A percentile compares a stretch with the other conserved stretches of the same genome.
Evolutionary conservation across 2,888 invertebrate genomes (phyloP).

Genomic region (Anarsia innoxiella): DNA sequence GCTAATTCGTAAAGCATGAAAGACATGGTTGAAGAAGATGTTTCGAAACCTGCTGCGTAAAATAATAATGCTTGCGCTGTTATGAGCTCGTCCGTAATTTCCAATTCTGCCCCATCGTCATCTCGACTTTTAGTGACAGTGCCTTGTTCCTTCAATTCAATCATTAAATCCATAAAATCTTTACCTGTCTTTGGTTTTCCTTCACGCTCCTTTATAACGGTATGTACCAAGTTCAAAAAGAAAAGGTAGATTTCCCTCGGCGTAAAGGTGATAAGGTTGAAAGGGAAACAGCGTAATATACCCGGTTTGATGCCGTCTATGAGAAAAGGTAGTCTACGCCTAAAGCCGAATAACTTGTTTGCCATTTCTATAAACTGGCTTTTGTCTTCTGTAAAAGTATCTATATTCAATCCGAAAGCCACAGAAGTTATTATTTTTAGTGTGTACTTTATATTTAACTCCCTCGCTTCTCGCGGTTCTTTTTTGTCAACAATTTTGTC

Average conservation of each 20-base stretch:
- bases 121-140: constrained; percentile 21
- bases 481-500: constrained; percentile 19
- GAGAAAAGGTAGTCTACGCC: not conserved
- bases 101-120: constrained; percentile 28
- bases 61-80: constrained; percentile 36
- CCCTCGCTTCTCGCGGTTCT: constrained; percentile 27
- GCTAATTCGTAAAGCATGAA: constrained; percentile 34
- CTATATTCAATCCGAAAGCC: constrained; percentile 33
- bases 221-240: constrained; percentile 23
- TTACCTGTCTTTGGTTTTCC: constrained; percentile 28
- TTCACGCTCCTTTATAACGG: constrained; percentile 28
- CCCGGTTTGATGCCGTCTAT: constrained; percentile 4
- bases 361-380: constrained; percentile 29
- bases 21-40: constrained; percentile 41
- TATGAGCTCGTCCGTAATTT: constrained; percentile 30
- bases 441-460: constrained; percentile 32
- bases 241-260: constrained; percentile 22
- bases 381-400: constrained; percentile 27
- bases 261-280: constrained; percentile 10
- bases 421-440: constrained; percentile 35
- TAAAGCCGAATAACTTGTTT: constrained; percentile 19
- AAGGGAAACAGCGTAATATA: not conserved
- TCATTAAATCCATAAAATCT: constrained; percentile 38
- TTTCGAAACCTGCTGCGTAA: constrained; percentile 48
- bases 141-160: constrained; percentile 33